Percentiles rank a stretch among this genome's conserved stretches.
These are phyloP conservation scores for Coracopsis vasa DNA, from an alignment of 2,113 vertebrate genomes.

Conservation along the genomic window DNA sequence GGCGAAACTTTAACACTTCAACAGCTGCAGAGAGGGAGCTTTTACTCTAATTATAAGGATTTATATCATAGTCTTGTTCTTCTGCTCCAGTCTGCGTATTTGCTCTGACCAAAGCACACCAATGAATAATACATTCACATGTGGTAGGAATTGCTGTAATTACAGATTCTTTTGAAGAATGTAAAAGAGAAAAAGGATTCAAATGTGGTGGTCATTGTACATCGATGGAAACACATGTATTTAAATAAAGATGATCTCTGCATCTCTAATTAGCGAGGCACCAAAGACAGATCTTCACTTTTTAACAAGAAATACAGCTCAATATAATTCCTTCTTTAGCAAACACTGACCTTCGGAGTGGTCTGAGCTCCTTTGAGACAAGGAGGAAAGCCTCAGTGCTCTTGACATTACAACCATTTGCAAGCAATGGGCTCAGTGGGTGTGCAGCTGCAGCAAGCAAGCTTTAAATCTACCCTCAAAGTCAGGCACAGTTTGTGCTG, in stretches of 20 bases:
- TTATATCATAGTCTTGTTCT: conserved; percentile 22
- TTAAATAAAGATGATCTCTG: conserved; percentile 43
- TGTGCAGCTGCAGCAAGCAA: neutral
- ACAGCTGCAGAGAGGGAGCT: conserved; percentile 28
- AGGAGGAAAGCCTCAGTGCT: neutral
- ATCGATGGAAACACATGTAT: neutral
- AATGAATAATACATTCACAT: conserved; percentile 30
- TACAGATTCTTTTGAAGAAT: neutral
- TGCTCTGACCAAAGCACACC: neutral
- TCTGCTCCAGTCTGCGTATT: conserved; percentile 23
- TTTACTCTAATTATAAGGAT: conserved; percentile 52
- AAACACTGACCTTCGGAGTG: neutral
- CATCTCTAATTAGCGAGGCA: neutral
- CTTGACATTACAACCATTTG: neutral
- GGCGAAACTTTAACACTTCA: neutral
- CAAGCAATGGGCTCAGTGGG: fast-evolving
- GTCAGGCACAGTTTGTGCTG: neutral
- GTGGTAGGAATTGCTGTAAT: conserved; percentile 7
- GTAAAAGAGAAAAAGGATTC: neutral
- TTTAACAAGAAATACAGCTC: neutral
- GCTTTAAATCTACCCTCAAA: neutral
- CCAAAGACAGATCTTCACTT: neutral
- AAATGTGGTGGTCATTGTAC: neutral
- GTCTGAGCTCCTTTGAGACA: neutral
- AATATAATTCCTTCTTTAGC: neutral